Evolutionary conservation across 1,140 invertebrate genomes (phyloP).

Genomic region (Hydropsyche tenuis): DNA sequence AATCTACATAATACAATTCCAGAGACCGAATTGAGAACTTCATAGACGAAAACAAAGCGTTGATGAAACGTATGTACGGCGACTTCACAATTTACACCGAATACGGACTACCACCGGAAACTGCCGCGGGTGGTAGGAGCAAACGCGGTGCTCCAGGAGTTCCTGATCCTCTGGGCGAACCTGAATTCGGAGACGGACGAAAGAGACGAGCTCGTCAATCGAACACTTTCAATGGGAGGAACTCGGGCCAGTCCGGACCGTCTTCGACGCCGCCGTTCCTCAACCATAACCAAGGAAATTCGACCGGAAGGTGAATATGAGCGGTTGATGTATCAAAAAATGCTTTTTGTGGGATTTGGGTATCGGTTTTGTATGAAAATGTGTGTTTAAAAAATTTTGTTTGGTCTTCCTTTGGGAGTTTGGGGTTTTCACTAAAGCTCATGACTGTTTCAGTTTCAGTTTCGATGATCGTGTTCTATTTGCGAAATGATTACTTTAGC

Average conservation of each 20-base stretch:
- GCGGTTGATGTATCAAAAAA: too few species aligned
- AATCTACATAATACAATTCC: slow-evolving; percentile 59
- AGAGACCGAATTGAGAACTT: slow-evolving; percentile 89
- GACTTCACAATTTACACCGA: slow-evolving; percentile 75
- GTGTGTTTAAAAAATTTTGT: too few species aligned
- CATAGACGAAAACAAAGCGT: slow-evolving; percentile 91
- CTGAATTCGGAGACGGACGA: slow-evolving; percentile 27
- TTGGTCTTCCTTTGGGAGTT: too few species aligned
- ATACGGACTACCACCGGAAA: slow-evolving; percentile 56
- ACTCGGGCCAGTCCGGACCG: slow-evolving; percentile 52
- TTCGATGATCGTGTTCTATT: too few species aligned
- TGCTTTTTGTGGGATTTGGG: too few species aligned
- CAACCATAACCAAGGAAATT: slow-evolving; percentile 62
- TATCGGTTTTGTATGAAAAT: too few species aligned
- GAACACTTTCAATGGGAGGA: slow-evolving; percentile 54
- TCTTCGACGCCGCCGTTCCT: slow-evolving; percentile 61
- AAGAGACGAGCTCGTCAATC: slow-evolving; percentile 11
- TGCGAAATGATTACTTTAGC: too few species aligned
- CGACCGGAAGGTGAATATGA: slow-evolving; percentile 65
- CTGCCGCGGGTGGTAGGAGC: slow-evolving; percentile 54
- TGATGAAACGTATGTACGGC: slow-evolving; percentile 92
- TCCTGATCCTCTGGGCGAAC: slow-evolving; percentile 60
- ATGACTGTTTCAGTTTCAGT: too few species aligned
- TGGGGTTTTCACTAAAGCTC: too few species aligned
- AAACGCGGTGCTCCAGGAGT: slow-evolving; percentile 62